Conservation (phyloP, 2,888 invertebrate genomes). For the Unio delphinus region DNA sequence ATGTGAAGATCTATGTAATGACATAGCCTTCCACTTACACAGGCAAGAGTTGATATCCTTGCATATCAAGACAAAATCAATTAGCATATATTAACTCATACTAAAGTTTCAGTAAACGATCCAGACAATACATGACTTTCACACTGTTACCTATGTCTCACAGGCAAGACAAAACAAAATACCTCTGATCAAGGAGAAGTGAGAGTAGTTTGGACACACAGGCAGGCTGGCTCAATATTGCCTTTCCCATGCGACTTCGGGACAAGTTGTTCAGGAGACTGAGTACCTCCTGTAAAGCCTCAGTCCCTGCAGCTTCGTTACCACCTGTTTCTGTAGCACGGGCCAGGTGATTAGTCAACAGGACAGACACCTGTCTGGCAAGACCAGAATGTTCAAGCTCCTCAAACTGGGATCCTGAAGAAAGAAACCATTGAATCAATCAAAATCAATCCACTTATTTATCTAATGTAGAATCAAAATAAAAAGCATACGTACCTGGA, state of each 20-base stretch:
- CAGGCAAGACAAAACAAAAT: constrained; percentile 1
- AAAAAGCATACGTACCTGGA: neutral
- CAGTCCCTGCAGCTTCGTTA: constrained; percentile 67
- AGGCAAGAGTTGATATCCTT: no score
- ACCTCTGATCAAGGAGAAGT: constrained; percentile 69
- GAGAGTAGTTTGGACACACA: constrained; percentile 71
- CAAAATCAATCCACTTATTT: neutral
- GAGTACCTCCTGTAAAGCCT: constrained; percentile 71
- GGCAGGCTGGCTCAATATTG: constrained; percentile 70
- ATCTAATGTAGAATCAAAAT: neutral
- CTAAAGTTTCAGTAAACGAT: no score
- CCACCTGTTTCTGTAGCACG: constrained; percentile 69
- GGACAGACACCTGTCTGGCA: constrained; percentile 69
- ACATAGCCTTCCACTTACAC: no score
- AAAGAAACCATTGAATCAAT: neutral
- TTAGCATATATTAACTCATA: no score
- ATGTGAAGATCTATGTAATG: no score
- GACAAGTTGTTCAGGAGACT: constrained; percentile 68
- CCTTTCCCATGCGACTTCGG: constrained; percentile 69
- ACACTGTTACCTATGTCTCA: neutral
- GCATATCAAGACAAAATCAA: no score
- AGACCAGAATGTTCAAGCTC: constrained; percentile 69
- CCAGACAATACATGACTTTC: no score
- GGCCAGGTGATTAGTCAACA: constrained; percentile 70
- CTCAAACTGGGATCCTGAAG: constrained; percentile 55